A percentile compares a stretch with the other conserved stretches of the same genome.
These are phyloP conservation scores for Austrofundulus limnaeus DNA, from an alignment of 2,113 vertebrate genomes.

Conservation along the genomic window DNA sequence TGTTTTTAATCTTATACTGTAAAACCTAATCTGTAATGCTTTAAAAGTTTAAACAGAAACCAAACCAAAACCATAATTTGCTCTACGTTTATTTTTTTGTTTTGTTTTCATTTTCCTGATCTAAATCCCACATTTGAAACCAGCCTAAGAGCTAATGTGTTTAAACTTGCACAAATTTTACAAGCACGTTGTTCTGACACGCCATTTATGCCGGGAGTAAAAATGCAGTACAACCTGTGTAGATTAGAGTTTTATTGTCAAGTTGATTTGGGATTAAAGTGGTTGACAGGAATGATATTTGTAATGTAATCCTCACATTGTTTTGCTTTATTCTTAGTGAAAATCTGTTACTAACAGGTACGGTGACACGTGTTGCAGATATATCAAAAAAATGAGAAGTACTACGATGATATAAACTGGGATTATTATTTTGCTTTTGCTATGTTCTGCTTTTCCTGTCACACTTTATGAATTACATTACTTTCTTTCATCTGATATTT, in stretches of 20 bases:
- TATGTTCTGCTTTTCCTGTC: neutral
- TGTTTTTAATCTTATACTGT: neutral
- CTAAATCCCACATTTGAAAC: neutral
- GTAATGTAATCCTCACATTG: constrained; percentile 12
- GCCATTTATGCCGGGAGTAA: neutral
- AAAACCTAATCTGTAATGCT: neutral
- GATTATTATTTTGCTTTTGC: too few species aligned
- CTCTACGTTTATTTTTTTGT: neutral
- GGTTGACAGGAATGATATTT: constrained; percentile 4
- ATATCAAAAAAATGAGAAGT: neutral
- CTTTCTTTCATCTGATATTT: too few species aligned
- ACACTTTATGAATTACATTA: too few species aligned
- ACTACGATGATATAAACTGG: neutral
- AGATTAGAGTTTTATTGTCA: constrained; percentile 18
- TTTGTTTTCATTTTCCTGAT: neutral
- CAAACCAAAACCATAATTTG: neutral
- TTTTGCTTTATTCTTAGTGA: constrained; percentile 2
- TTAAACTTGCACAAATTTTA: neutral
- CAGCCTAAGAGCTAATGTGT: neutral
- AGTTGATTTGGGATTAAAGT: constrained; percentile 7
- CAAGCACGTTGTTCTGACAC: neutral
- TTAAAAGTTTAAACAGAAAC: neutral
- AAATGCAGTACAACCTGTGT: constrained; percentile 3
- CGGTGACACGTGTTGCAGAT: neutral
- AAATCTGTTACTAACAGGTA: neutral